Percentiles rank a stretch among this genome's conserved stretches.
Evolutionary conservation across 2,888 invertebrate genomes (phyloP).

Genomic region (Spilarctia lutea): DNA sequence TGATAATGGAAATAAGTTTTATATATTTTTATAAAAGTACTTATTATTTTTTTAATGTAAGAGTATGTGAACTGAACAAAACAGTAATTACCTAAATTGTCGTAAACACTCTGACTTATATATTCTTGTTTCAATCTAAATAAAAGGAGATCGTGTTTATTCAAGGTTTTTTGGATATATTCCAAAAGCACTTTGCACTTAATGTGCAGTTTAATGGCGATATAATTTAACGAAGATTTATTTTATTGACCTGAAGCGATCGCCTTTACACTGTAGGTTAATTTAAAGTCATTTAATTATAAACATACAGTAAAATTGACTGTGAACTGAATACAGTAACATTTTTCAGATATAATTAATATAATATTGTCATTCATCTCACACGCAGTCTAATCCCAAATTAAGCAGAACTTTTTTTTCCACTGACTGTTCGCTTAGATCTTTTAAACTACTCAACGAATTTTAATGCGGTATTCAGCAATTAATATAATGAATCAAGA

Average conservation of each 20-base stretch:
- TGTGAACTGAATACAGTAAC: background rate
- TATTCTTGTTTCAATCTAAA: conserved; percentile 14
- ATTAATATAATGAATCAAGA: too few species aligned
- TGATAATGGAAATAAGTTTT: too few species aligned
- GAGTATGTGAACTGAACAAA: background rate
- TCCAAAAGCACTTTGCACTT: conserved; percentile 50
- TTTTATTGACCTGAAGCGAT: conserved; percentile 14
- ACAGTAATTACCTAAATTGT: background rate
- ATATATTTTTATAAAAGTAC: too few species aligned
- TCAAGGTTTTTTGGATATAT: conserved; percentile 39
- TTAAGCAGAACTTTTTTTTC: too few species aligned
- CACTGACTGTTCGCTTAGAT: too few species aligned
- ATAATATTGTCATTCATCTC: too few species aligned
- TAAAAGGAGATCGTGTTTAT: conserved; percentile 20
- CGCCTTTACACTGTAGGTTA: conserved; percentile 25
- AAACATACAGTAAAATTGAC: background rate
- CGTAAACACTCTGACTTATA: background rate
- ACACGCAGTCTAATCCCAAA: too few species aligned
- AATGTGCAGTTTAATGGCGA: conserved; percentile 42
- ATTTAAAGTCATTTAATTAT: background rate
- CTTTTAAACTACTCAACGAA: too few species aligned
- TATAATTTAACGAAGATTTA: conserved; percentile 46
- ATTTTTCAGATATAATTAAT: too few species aligned
- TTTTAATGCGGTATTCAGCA: too few species aligned
- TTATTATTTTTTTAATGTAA: too few species aligned